These are phyloP conservation scores for Scaptomyza montana DNA, from an alignment of 1,140 invertebrate genomes.

Conservation along the genomic window DNA sequence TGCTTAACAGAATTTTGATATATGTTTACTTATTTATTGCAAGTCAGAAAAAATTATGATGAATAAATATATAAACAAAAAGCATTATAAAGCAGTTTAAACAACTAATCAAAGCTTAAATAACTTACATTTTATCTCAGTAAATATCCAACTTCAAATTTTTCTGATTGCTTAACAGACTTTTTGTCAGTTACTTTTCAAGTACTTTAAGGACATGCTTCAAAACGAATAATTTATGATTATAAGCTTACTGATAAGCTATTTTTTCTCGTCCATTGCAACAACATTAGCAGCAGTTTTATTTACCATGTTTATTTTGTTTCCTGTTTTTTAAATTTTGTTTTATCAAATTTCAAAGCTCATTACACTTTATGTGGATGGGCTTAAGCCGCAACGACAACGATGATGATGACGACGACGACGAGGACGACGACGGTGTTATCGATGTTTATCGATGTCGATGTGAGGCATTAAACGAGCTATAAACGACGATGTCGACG, in stretches of 20 bases:
- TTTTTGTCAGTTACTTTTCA: neutral
- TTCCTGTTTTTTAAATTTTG: slow-evolving; percentile 1
- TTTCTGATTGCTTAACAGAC: no score
- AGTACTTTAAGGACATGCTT: neutral
- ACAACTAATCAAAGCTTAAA: no score
- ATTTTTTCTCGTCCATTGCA: neutral
- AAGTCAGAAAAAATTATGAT: no score
- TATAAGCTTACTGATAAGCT: slow-evolving; percentile 11
- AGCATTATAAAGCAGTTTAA: no score
- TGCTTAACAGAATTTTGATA: no score
- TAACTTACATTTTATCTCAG: no score
- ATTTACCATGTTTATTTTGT: slow-evolving; percentile 8
- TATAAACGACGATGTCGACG: slow-evolving; percentile 71
- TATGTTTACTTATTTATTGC: no score
- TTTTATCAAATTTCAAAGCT: slow-evolving; percentile 81
- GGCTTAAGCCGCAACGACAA: slow-evolving; percentile 41
- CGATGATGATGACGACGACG: no score
- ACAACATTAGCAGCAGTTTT: slow-evolving; percentile 14
- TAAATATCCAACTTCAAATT: no score
- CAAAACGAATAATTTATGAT: slow-evolving; percentile 1
- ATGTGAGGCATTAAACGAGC: slow-evolving; percentile 66
- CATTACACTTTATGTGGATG: slow-evolving; percentile 68
- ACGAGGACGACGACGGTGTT: slow-evolving; percentile 23
- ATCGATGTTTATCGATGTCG: slow-evolving; percentile 40
- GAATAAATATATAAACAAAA: no score